These are phyloP conservation scores for Heliconius melpomene DNA, from an alignment of 1,140 invertebrate species.

Conservation along the genomic window DNA sequence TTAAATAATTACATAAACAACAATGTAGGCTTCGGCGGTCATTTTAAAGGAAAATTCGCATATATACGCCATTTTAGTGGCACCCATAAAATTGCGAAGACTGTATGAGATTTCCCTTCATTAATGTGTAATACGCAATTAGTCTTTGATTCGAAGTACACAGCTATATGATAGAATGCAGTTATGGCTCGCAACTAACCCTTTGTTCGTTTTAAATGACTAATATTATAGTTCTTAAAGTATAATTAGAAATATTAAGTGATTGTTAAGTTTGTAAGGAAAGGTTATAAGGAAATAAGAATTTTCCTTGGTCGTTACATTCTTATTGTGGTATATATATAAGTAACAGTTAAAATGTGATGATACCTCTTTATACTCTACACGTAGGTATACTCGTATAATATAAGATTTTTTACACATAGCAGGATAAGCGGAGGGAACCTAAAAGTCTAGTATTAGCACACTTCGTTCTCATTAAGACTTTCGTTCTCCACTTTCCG, in stretches of 20 bases:
- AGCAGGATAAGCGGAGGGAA: too few species aligned
- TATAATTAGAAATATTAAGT: neutral
- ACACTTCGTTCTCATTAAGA: too few species aligned
- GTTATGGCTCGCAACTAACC: constrained; percentile 21
- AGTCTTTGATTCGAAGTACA: constrained; percentile 42
- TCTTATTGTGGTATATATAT: neutral
- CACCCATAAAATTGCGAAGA: constrained; percentile 53
- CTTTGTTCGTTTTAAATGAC: constrained; percentile 1
- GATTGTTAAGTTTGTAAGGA: neutral
- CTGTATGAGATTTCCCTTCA: constrained; percentile 47
- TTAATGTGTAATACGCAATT: constrained; percentile 54
- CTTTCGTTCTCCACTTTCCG: too few species aligned
- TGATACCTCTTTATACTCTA: too few species aligned
- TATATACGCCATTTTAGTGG: constrained; percentile 52
- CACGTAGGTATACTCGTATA: too few species aligned
- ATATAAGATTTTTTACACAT: too few species aligned
- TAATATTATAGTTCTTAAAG: neutral
- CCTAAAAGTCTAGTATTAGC: too few species aligned
- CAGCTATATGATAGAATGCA: constrained; percentile 29
- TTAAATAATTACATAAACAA: constrained; percentile 41
- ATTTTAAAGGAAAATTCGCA: constrained; percentile 50
- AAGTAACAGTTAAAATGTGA: neutral
- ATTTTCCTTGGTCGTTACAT: neutral
- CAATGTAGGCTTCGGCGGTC: constrained; percentile 34
- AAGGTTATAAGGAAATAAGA: neutral